Conservation (phyloP, 2,797 vertebrate species). For the Aselliscus stoliczkanus region DNA sequence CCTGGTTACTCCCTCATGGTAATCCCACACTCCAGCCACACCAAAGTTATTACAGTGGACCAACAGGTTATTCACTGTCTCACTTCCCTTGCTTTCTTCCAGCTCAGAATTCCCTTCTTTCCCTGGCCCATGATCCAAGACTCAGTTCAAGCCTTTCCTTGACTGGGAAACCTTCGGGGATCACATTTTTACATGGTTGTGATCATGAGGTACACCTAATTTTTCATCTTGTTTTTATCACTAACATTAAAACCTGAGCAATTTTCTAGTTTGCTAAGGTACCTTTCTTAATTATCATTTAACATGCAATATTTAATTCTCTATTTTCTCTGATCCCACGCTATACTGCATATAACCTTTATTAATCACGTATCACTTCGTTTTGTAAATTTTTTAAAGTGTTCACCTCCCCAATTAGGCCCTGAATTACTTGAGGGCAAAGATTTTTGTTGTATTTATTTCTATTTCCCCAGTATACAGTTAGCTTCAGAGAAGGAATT, state of each 20-base stretch:
- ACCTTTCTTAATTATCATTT: conserved; percentile 8
- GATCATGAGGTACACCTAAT: neutral
- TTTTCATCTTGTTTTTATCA: conserved; percentile 40
- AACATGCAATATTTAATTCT: neutral
- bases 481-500: neutral
- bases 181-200: neutral
- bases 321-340: neutral
- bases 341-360: neutral
- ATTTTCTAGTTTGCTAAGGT: conserved; percentile 34
- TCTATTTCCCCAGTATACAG: neutral
- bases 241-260: conserved; percentile 12
- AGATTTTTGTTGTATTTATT: conserved; percentile 11
- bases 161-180: neutral
- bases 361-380: neutral
- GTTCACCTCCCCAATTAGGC: neutral
- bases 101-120: neutral
- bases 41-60: neutral
- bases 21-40: conserved; percentile 36
- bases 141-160: neutral
- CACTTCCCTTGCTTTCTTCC: neutral
- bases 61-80: neutral
- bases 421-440: conserved; percentile 12
- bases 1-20: conserved; percentile 4
- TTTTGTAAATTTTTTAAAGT: neutral
- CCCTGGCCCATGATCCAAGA: neutral